Evolutionary conservation across 2,797 vertebrate genomes (phyloP).

Genomic region (Xiphorhynchus erythropygius): DNA sequence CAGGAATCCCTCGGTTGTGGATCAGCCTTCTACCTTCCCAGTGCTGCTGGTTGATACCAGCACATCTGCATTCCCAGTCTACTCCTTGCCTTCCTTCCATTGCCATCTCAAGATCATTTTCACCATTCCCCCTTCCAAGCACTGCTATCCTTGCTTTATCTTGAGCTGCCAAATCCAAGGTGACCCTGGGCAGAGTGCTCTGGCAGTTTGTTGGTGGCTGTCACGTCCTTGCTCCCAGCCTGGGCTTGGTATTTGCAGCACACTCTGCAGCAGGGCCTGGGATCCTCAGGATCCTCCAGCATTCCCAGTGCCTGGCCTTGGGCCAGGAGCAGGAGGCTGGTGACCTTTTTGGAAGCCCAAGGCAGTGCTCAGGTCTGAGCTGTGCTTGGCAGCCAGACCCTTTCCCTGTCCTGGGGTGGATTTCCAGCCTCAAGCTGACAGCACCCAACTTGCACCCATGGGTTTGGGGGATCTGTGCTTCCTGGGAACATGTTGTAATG

Average conservation of each 20-base stretch:
- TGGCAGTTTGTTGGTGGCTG: not conserved
- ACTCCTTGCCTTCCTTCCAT: not conserved
- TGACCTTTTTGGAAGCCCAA: not conserved
- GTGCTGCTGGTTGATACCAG: not conserved
- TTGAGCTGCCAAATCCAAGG: not conserved
- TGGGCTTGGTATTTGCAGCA: rapidly evolving
- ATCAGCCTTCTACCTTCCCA: not conserved
- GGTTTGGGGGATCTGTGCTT: not conserved
- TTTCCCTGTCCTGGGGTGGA: not conserved
- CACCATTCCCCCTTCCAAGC: not conserved
- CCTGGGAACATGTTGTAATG: rapidly evolving
- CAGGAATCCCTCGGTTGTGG: not conserved
- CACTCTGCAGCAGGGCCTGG: rapidly evolving
- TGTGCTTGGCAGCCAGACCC: not conserved
- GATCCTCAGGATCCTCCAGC: not conserved
- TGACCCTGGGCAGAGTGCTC: not conserved
- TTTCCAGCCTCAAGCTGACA: not conserved
- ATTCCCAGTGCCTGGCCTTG: not conserved
- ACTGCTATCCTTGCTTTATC: not conserved
- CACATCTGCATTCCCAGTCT: rapidly evolving
- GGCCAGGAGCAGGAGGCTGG: not conserved
- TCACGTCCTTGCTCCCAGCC: not conserved
- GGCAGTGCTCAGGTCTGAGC: not conserved
- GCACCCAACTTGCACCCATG: rapidly evolving
- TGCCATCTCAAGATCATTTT: not conserved